phyloP scores from a whole-genome alignment of 2,888 invertebrate genomes.

The Thumatha senex region DNA sequence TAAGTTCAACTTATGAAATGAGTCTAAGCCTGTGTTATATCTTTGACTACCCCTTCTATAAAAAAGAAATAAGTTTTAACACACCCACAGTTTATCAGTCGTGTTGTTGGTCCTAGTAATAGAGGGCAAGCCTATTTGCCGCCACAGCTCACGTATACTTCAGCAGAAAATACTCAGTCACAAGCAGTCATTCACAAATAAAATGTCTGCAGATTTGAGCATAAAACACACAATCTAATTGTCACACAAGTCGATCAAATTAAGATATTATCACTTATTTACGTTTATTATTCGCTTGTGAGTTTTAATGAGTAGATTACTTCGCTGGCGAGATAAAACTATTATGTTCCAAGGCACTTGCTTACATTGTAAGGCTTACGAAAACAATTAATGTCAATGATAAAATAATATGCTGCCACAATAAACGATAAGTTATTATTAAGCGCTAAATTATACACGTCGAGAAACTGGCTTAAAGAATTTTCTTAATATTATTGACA shows the following conservation, averaged over 20 bases:
- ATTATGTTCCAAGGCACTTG: conserved; percentile 34
- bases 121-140: no score
- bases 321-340: conserved; percentile 35
- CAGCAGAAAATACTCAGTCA: no score
- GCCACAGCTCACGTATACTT: no score
- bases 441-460: conserved; percentile 9
- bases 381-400: conserved; percentile 37
- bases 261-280: conserved; percentile 45
- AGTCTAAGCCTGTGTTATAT: conserved; percentile 26
- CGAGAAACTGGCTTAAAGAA: no score
- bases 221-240: no score
- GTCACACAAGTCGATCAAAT: conserved; percentile 39
- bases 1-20: no score
- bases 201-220: no score
- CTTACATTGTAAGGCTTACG: conserved; percentile 29
- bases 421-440: conserved; percentile 15
- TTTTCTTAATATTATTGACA: neutral
- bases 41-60: conserved; percentile 15
- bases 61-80: no score
- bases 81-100: no score
- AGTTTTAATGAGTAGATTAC: no score
- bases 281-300: conserved; percentile 39
- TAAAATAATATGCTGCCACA: conserved; percentile 26
- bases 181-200: no score
- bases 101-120: no score